These are phyloP conservation scores for Pocillopora damicornis DNA, from an alignment of 64 coral and sea anemone species.

Conservation along the genomic window DNA sequence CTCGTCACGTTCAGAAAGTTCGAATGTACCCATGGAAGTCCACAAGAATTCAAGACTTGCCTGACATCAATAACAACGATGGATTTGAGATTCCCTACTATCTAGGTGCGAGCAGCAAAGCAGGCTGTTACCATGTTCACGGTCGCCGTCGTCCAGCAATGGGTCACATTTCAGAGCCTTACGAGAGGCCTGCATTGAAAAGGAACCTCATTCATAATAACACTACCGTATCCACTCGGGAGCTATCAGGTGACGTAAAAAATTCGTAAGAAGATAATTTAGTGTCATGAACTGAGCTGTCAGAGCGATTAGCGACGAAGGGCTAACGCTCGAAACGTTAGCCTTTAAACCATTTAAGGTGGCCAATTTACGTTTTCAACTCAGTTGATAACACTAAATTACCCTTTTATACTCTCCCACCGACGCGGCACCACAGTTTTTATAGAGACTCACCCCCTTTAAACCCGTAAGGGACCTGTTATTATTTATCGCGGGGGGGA, in stretches of 20 bases:
- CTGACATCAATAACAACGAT: constrained; percentile 26
- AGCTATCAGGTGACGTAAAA: not conserved
- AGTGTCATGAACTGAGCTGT: too few relatives aligned
- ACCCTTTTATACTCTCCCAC: too few relatives aligned
- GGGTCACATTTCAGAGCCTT: not conserved
- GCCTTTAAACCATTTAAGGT: too few relatives aligned
- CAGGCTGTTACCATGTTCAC: not conserved
- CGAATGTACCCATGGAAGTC: constrained; percentile 27
- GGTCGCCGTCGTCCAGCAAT: not conserved
- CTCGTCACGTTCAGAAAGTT: not conserved
- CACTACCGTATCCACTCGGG: not conserved
- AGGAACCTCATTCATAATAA: not conserved
- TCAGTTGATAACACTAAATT: too few relatives aligned
- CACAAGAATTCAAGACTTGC: not conserved
- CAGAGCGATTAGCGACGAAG: too few relatives aligned
- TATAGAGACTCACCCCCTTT: not conserved
- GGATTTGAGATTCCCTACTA: constrained; percentile 8
- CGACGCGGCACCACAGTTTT: too few relatives aligned
- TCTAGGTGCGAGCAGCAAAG: not conserved
- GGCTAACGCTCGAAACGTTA: too few relatives aligned
- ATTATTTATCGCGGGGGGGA: not conserved
- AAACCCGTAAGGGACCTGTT: too few relatives aligned
- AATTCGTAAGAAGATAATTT: too few relatives aligned
- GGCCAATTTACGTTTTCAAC: too few relatives aligned
- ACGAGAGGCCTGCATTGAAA: not conserved